These are phyloP conservation scores for Platycheirus albimanus DNA, from an alignment of 2,888 invertebrate genomes.

Conservation along the genomic window DNA sequence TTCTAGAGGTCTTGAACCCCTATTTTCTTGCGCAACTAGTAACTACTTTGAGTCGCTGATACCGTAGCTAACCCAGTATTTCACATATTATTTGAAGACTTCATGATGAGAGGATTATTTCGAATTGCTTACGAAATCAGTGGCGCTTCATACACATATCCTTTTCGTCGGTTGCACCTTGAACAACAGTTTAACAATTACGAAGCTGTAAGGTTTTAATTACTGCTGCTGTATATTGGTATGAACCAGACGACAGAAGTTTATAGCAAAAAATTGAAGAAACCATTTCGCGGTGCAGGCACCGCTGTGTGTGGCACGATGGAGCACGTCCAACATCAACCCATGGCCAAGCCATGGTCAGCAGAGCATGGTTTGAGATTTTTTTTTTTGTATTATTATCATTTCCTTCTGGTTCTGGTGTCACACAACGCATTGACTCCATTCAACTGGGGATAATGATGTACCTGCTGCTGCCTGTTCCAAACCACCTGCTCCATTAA, in stretches of 20 bases:
- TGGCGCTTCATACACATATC: too few relatives aligned
- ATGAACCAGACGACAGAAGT: background rate
- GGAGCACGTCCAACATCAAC: conserved; percentile 64
- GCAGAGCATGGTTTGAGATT: conserved; percentile 35
- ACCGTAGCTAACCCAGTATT: too few relatives aligned
- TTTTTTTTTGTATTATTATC: conserved; percentile 13
- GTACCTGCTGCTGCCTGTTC: conserved; percentile 67
- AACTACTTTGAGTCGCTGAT: too few relatives aligned
- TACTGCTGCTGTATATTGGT: conserved; percentile 20
- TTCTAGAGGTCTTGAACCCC: too few relatives aligned
- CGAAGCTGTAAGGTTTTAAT: conserved; percentile 50
- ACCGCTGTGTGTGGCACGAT: conserved; percentile 60
- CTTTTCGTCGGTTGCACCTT: too few relatives aligned
- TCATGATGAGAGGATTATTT: too few relatives aligned
- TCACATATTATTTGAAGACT: too few relatives aligned
- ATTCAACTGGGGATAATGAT: conserved; percentile 72
- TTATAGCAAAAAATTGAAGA: background rate
- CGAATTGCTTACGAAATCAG: too few relatives aligned
- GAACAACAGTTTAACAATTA: conserved; percentile 22
- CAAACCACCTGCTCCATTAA: conserved; percentile 73
- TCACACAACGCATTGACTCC: conserved; percentile 71
- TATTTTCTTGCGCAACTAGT: too few relatives aligned
- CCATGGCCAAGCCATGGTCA: conserved; percentile 54
- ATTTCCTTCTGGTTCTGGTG: conserved; percentile 31
- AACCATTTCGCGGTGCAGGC: conserved; percentile 27